These are phyloP conservation scores for Falcaria lacertinaria DNA, from an alignment of 2,888 invertebrate species.

Conservation along the genomic window DNA sequence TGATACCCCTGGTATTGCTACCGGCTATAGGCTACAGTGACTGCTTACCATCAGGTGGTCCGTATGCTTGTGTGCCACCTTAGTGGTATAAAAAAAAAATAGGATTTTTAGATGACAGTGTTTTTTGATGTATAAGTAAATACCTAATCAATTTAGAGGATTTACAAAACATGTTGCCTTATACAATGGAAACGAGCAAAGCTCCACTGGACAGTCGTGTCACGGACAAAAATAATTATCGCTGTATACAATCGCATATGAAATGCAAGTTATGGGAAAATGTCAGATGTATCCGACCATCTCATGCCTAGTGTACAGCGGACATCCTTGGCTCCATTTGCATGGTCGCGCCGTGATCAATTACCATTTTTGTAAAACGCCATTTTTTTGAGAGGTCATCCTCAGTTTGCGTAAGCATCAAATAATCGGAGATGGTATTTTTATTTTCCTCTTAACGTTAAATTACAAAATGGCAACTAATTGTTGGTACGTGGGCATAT, in stretches of 20 bases:
- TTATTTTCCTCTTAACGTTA: background rate
- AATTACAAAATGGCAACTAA: too few relatives aligned
- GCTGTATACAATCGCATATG: conserved; percentile 20
- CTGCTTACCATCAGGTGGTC: too few relatives aligned
- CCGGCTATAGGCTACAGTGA: too few relatives aligned
- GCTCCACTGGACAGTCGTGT: conserved; percentile 40
- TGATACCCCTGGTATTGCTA: too few relatives aligned
- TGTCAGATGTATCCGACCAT: conserved; percentile 7
- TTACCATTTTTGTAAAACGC: background rate
- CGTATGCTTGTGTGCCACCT: too few relatives aligned
- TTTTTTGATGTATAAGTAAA: too few relatives aligned
- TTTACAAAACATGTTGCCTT: background rate
- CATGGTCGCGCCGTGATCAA: background rate
- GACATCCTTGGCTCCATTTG: conserved; percentile 22
- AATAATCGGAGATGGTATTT: background rate
- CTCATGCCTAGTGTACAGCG: conserved; percentile 2
- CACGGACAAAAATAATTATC: conserved; percentile 46
- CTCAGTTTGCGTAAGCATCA: background rate
- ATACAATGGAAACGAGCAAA: conserved; percentile 18
- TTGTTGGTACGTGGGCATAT: too few relatives aligned
- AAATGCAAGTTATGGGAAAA: conserved; percentile 25
- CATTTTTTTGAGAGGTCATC: background rate
- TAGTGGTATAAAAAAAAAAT: too few relatives aligned
- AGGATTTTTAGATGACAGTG: too few relatives aligned
- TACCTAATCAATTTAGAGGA: background rate